Conservation (phyloP, 2,888 invertebrate genomes). For the Sesia bembeciformis region DNA sequence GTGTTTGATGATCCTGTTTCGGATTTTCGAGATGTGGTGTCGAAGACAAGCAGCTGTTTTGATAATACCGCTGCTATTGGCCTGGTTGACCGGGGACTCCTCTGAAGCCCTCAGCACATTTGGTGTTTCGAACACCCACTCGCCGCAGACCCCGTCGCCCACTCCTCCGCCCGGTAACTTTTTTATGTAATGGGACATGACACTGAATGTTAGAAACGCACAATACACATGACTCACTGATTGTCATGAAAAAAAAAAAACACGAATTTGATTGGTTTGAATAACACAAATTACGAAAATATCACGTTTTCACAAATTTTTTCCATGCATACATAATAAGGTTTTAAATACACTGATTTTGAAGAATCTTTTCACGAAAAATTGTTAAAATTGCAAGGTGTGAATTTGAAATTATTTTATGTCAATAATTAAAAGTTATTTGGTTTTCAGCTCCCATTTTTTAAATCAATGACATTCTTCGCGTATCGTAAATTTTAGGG, state of each 20-base stretch:
- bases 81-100: conserved; percentile 51
- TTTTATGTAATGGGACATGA: conserved; percentile 50
- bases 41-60: conserved; percentile 43
- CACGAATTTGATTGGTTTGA: no score
- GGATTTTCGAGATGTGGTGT: conserved; percentile 46
- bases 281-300: no score
- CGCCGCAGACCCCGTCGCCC: conserved; percentile 69
- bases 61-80: conserved; percentile 41
- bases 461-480: not conserved
- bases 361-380: not conserved
- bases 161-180: conserved; percentile 74
- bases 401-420: not conserved
- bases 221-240: not conserved
- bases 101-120: conserved; percentile 80
- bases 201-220: not conserved
- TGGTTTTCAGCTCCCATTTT: no score
- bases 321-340: no score
- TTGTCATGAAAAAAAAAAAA: not conserved
- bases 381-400: not conserved
- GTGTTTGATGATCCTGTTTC: conserved; percentile 16
- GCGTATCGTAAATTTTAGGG: not conserved
- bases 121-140: conserved; percentile 77
- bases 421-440: not conserved
- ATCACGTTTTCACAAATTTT: no score
- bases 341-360: no score